phyloP scores from a whole-genome alignment of 2,888 invertebrate genomes.

The Diarsia dahlii region DNA sequence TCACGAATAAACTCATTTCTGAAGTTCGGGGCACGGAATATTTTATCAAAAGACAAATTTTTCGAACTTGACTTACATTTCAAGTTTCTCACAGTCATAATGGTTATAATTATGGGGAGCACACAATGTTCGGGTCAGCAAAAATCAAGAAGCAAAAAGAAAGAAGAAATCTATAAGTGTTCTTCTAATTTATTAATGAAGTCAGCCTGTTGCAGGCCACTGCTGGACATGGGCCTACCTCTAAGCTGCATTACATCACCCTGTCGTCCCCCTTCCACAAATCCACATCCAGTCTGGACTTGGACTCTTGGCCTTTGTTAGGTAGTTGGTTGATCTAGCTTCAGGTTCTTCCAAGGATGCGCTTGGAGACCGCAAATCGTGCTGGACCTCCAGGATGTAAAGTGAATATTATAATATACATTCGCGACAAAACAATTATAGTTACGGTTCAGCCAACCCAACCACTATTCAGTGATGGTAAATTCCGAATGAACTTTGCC shows the following conservation, averaged over 20 bases:
- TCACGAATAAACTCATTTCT: conserved; percentile 16
- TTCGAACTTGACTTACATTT: conserved; percentile 4
- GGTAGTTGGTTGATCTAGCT: neutral
- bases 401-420: neutral
- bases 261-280: neutral
- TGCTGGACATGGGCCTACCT: neutral
- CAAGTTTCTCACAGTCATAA: neutral
- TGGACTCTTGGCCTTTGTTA: neutral
- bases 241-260: neutral
- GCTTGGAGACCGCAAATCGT: neutral
- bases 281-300: neutral
- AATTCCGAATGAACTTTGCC: neutral
- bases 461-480: neutral
- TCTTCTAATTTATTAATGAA: neutral
- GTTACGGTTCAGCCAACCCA: neutral
- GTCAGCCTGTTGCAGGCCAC: neutral
- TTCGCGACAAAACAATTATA: neutral
- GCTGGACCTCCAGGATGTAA: neutral
- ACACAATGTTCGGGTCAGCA: neutral
- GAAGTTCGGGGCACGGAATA: conserved; percentile 25
- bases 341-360: no score
- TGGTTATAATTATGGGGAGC: neutral
- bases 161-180: no score
- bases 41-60: conserved; percentile 7
- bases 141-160: neutral